Percentiles rank a stretch among this genome's conserved stretches.
These are phyloP conservation scores for Scaptomyza caliginosa DNA, from an alignment of 2,888 invertebrate genomes.

Conservation along the genomic window DNA sequence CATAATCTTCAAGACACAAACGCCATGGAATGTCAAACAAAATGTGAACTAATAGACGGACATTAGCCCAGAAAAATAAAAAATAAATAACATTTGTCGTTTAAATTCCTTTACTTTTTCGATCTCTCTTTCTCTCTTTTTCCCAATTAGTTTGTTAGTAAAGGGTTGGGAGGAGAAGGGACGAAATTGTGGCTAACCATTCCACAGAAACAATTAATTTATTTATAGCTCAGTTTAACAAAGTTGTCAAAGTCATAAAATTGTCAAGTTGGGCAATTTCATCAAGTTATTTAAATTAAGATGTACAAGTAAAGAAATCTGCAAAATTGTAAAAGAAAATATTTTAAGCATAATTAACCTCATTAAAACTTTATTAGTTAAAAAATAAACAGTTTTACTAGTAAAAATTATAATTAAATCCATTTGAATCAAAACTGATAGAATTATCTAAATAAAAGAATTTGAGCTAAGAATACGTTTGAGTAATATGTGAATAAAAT, in stretches of 20 bases:
- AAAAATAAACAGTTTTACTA: too few relatives aligned
- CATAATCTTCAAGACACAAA: conserved; percentile 30
- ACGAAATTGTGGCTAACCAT: conserved; percentile 6
- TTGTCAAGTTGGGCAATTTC: conserved; percentile 35
- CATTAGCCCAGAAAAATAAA: conserved; percentile 38
- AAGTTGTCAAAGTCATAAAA: conserved; percentile 51
- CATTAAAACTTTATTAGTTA: too few relatives aligned
- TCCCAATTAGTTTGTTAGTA: not conserved
- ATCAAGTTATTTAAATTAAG: conserved; percentile 16
- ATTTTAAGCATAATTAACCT: not conserved
- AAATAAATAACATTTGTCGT: conserved; percentile 2
- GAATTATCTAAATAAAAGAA: too few relatives aligned
- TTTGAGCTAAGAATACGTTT: conserved; percentile 30
- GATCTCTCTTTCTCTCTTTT: not conserved
- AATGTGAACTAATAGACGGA: conserved; percentile 53
- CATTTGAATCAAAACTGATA: too few relatives aligned
- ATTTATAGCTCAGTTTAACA: conserved; percentile 53
- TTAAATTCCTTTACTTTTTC: not conserved
- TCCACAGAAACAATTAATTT: conserved; percentile 52
- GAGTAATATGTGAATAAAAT: conserved; percentile 29
- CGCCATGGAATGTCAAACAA: conserved; percentile 68
- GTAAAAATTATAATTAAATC: too few relatives aligned
- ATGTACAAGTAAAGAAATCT: not conserved
- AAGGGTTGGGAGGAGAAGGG: not conserved
- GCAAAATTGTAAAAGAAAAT: not conserved